Base-by-base conservation (phyloP, 2,797 vertebrate genomes). In the Periparus ater region DNA sequence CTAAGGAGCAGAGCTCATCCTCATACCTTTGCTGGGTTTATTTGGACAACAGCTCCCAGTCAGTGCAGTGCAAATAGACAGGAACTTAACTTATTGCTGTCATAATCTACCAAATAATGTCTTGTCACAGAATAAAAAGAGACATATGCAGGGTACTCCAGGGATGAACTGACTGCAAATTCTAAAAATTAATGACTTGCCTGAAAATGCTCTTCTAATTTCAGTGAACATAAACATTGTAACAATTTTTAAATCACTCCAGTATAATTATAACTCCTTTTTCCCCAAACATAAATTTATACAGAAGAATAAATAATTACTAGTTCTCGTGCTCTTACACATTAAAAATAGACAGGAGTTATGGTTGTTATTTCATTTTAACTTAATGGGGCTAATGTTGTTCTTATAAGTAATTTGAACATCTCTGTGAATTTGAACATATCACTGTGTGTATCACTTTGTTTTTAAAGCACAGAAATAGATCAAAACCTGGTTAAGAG, bases 61-160 rank as follows among this genome's bases (percentile, higher is more conserved):
- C 44, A 88, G 7, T 8, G 16, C n/a, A 58, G 11, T 32, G 23
- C 44, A 86, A 72, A 71, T 47, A 65, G 14, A 68, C 2, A 47
- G 22, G 62, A 93, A 53, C 48, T 42, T 91, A 73, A 92, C 30
- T 93, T 90, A 90, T 6, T 81, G 58, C 86, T 67, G 66, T 65
- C 29, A 88, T 58, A 75, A 94, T 68, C 58, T 58, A 88, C 17
- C 40, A 78, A 88, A 83, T 58, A 45, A 50, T 66, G 25, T 42
- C 91, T 72, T 83, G 34, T 38, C 47, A 75, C 50, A 74, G 42
- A 95, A 88, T 80, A 95, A 88, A 91, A 96, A 74, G 32, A 81
- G 79, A 90, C 75, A 84, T 36, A 88, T 21, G 51, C 13, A 81
- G 34, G 19, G 27, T 66, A 66, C 72, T 94, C 53, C 60, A 86